Conservation (phyloP, 2,113 vertebrate species). For the Capreolus pygargus region DNA sequence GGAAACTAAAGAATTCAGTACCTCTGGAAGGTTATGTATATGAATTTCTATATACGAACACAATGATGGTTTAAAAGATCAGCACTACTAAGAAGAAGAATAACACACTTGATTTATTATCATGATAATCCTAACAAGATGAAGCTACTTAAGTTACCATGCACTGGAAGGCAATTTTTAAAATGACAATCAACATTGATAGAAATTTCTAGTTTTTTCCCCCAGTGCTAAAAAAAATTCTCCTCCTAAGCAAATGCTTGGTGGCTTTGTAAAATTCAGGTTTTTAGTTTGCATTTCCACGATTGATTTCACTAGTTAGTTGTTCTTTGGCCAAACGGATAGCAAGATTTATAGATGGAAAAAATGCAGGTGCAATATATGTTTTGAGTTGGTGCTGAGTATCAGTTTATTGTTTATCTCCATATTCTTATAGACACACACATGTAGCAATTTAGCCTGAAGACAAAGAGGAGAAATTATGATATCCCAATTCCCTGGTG, state of each 20-base stretch:
- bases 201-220: not conserved
- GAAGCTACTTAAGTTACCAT: not conserved
- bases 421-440: not conserved
- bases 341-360: not conserved
- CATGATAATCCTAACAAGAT: not conserved
- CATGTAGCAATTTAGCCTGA: not conserved
- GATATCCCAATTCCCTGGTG: not conserved
- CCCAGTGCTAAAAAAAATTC: not conserved
- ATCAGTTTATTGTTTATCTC: not conserved
- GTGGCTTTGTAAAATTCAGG: not conserved
- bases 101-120: slow-evolving; percentile 15
- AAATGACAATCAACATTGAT: not conserved
- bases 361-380: not conserved
- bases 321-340: not conserved
- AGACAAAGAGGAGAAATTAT: not conserved
- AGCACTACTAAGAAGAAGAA: not conserved
- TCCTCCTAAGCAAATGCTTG: not conserved
- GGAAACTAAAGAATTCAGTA: not conserved
- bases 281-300: slow-evolving; percentile 11
- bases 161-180: not conserved
- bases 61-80: not conserved
- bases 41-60: not conserved
- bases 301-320: not conserved
- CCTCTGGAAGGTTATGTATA: not conserved
- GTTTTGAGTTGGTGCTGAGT: not conserved